Base-by-base conservation (phyloP, 2,113 vertebrate genomes). In the Ploceus nigricollis region DNA sequence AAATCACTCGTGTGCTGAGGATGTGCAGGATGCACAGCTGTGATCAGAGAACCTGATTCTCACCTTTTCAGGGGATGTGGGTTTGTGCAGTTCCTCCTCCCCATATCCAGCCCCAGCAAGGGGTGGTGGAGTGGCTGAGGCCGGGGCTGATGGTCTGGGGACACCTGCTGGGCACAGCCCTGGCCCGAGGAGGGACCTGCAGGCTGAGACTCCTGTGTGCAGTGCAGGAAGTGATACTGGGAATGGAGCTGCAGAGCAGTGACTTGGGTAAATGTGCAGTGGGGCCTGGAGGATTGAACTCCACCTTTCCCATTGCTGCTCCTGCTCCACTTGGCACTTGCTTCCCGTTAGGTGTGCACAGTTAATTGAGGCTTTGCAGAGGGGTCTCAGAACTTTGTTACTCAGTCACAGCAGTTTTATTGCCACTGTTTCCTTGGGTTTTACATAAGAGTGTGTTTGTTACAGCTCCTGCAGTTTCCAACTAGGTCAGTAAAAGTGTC, bases 11-110 rank as follows among this genome's bases (percentile, higher is more conserved):
- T 5, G 35, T 35, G 58, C 63, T 51, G 28, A 30, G 31, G 22
- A 7, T 8, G 53, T 28, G 0, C 37, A 22, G 56, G 31, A 31
- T 21, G 66, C 25, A 2, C 66, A 25, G 81, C 57, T 22, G 68
- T 42, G 60, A 0, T 30, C 48, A 19, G 57, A 69, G 53, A 39
- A 11, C 2, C 56, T 6, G n/a, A 3, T 10, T 1, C 2, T 3
- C 1, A 1, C 30, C 5, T 31, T n/a, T 10, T 4, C 2, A 2
- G 7, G 1, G 27, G 21, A 2, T 0, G 15, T 2, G 68, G 10
- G 2, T 13, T 11, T 57, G 48, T 37, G 44, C 40, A 3, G 30
- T 5, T 48, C 1, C 80, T 60, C 35, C 69, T 87, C 9, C 1
- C 20, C 37, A 0, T 2, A 64, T 6, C 2, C 25, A 14, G 12